Evolutionary conservation across 1,140 invertebrate genomes (phyloP), one percentile per base, ranked within the genome.

Genomic region (Parasteatoda tepidariorum): DNA sequence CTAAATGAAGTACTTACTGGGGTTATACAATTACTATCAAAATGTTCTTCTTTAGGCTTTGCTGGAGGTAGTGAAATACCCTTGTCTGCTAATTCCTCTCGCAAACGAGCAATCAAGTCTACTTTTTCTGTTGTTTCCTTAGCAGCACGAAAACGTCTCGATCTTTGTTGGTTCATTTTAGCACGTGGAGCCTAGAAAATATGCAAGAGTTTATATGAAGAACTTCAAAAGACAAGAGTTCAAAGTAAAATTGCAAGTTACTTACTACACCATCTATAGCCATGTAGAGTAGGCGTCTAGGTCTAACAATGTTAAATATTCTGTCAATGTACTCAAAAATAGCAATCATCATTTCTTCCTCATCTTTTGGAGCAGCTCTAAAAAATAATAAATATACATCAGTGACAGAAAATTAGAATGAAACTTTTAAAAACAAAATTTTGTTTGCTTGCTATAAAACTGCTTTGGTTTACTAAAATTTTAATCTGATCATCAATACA

Each of bases 141-240:
- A 0, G 97, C 96, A 0, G 98, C 97, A 48, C 98, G 91, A 88
- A 99, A 99, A 87, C 98, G 91, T 85, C 98, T 91, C 22, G 97
- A 99, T 86, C 98, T 91, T 89, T 99, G 98, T 88, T 99, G 98
- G 90, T 99, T 99, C 98, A 99, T 99, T 91, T 99, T 99, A 15
- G 97, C 98, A 88, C 97, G 91, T 4, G 97, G 97, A 26, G 97
- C 97, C 94, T 95, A 85, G 67, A 88, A 87, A 87, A 22, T 22
- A 31, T 18, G 28, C 11, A 6, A 22, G 15, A 15, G 4, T 61
- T 24, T 24, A 9, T 61, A 28, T 61, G 9, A 61, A n/a, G 57
- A 22, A 59, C 4, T 59, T 9, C 6, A 59, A 59, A 11, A 61
- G 11, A 61, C 9, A n/a, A 61, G 4, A n/a, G 15, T 48, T 48